Conservation (phyloP, 2,797 vertebrate species). For the Sebastes oblongus region DNA sequence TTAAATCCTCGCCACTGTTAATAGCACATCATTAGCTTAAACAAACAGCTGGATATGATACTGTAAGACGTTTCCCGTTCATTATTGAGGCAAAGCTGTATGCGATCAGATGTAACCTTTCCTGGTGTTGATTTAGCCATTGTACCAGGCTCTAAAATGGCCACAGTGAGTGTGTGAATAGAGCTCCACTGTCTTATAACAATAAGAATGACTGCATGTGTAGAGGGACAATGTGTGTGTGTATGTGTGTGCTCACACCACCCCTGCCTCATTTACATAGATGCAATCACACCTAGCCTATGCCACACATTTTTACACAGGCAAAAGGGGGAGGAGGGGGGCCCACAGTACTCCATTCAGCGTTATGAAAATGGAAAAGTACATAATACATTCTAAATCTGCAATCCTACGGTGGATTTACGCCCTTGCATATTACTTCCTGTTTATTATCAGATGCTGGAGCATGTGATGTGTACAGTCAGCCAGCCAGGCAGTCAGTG, state of each 20-base stretch:
- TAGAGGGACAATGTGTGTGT: conserved; percentile 44
- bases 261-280: conserved; percentile 73
- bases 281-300: conserved; percentile 73
- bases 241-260: conserved; percentile 39
- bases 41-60: conserved; percentile 26
- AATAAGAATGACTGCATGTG: conserved; percentile 73
- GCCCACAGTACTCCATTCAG: conserved; percentile 45
- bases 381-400: conserved; percentile 62
- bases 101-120: conserved; percentile 46
- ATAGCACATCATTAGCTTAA: conserved; percentile 36
- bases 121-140: conserved; percentile 45
- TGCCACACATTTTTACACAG: conserved; percentile 47
- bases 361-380: conserved; percentile 57
- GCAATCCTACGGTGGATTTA: conserved; percentile 60
- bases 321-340: background rate
- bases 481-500: conserved; percentile 69
- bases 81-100: conserved; percentile 35
- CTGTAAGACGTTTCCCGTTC: background rate
- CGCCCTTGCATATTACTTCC: conserved; percentile 64
- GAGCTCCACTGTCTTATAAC: conserved; percentile 72
- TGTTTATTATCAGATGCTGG: conserved; percentile 69
- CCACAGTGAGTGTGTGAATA: conserved; percentile 63
- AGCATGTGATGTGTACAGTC: conserved; percentile 68
- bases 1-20: conserved; percentile 15
- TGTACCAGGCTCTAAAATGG: conserved; percentile 66